A percentile compares a stretch with the other conserved stretches of the same genome.
Conservation (phyloP, 1,140 invertebrate genomes). For the Nylanderia fulva region DNA sequence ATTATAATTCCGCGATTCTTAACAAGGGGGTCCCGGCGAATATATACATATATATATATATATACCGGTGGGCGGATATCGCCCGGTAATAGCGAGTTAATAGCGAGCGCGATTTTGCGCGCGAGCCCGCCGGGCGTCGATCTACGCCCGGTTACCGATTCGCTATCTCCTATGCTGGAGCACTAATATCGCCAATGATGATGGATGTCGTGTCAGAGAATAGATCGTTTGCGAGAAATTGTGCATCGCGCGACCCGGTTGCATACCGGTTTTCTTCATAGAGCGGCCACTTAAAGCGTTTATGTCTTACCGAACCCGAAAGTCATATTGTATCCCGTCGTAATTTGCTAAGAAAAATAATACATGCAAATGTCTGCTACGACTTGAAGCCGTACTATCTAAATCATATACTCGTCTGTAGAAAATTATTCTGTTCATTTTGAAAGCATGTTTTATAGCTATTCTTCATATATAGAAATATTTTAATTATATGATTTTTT, state of each 20-base stretch:
- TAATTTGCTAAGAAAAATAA: constrained; percentile 5
- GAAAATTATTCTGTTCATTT: constrained; percentile 9
- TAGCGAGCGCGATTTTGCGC: constrained; percentile 57
- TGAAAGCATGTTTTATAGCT: background rate
- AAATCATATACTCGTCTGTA: constrained; percentile 30
- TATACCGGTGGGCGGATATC: background rate
- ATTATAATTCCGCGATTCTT: constrained; percentile 61
- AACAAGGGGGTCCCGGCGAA: constrained; percentile 39
- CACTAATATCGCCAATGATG: constrained; percentile 55
- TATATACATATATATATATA: too few species aligned
- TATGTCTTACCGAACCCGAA: constrained; percentile 21
- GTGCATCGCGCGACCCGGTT: constrained; percentile 42
- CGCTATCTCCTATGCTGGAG: constrained; percentile 44
- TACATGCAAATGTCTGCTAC: constrained; percentile 34
- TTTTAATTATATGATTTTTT: background rate
- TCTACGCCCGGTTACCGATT: constrained; percentile 51
- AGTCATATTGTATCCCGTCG: constrained; percentile 45
- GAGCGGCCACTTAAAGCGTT: constrained; percentile 2
- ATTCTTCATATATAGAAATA: background rate
- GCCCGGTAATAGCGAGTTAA: constrained; percentile 54
- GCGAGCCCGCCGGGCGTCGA: constrained; percentile 35
- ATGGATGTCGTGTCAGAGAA: constrained; percentile 50
- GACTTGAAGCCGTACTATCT: constrained; percentile 18
- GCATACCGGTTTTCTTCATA: constrained; percentile 25
- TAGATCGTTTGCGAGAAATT: constrained; percentile 50